Conservation (phyloP, 1,140 invertebrate genomes). For the Oryctes rhinoceros region DNA sequence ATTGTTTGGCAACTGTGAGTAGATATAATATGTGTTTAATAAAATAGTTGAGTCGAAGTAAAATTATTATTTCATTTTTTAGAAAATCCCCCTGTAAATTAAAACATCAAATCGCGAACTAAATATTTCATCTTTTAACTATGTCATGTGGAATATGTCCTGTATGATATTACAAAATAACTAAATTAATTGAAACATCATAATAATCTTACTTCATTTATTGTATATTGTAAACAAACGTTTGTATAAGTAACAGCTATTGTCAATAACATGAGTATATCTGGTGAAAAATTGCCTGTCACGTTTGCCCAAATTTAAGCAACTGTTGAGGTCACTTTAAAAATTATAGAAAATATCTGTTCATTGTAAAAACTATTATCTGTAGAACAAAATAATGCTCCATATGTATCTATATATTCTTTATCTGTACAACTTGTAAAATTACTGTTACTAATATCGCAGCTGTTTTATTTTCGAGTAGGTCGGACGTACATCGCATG, state of each 20-base stretch:
- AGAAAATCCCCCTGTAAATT: too few species aligned
- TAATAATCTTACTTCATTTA: conserved; percentile 18
- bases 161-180: too few species aligned
- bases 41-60: conserved; percentile 24
- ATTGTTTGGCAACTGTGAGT: conserved; percentile 38
- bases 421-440: conserved; percentile 54
- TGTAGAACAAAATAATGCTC: conserved; percentile 51
- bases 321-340: conserved; percentile 36
- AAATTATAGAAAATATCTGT: conserved; percentile 40
- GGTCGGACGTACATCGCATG: conserved; percentile 15
- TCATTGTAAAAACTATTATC: conserved; percentile 46
- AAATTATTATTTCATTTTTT: not conserved
- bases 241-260: conserved; percentile 29
- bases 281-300: conserved; percentile 7
- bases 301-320: not conserved
- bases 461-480: conserved; percentile 46
- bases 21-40: conserved; percentile 18
- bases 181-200: not conserved
- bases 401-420: conserved; percentile 51
- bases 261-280: conserved; percentile 34
- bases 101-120: too few species aligned
- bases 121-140: too few species aligned
- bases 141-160: too few species aligned
- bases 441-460: conserved; percentile 58
- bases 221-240: conserved; percentile 22